Percentiles rank a stretch among this genome's conserved stretches.
These are phyloP conservation scores for Drosophila pectinifera DNA, from an alignment of 1,140 invertebrate species.

Conservation along the genomic window DNA sequence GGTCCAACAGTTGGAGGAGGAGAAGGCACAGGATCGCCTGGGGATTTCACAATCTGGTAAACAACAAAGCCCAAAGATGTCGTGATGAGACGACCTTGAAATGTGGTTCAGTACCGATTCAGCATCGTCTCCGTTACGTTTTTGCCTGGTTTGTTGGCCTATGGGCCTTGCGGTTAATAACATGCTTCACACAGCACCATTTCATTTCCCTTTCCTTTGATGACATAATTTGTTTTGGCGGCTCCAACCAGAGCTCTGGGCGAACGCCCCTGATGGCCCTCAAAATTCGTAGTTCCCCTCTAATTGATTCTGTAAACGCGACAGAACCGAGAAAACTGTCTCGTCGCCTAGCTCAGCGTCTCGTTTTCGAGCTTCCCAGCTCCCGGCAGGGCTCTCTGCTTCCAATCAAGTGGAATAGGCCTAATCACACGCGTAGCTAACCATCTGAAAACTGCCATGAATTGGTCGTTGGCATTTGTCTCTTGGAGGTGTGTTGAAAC, in stretches of 20 bases:
- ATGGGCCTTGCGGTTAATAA: slow-evolving; percentile 39
- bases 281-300: slow-evolving; percentile 43
- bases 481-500: not conserved
- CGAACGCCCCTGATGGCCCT: slow-evolving; percentile 5
- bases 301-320: slow-evolving; percentile 72
- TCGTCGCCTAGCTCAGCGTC: slow-evolving; percentile 30
- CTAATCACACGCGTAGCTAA: slow-evolving; percentile 19
- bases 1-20: not conserved
- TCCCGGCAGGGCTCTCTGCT: slow-evolving; percentile 1
- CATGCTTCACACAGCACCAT: slow-evolving; percentile 27
- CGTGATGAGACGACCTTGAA: slow-evolving; percentile 58
- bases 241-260: slow-evolving; percentile 3
- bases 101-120: slow-evolving; percentile 18
- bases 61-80: slow-evolving; percentile 19
- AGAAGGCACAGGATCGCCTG: slow-evolving; percentile 47
- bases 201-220: slow-evolving; percentile 54
- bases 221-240: slow-evolving; percentile 64
- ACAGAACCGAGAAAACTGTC: slow-evolving; percentile 29
- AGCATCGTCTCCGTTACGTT: slow-evolving; percentile 60
- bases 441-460: slow-evolving; percentile 10
- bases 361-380: slow-evolving; percentile 15
- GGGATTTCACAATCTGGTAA: slow-evolving; percentile 57
- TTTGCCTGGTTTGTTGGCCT: slow-evolving; percentile 39
- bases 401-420: slow-evolving; percentile 24
- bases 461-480: not conserved